A percentile compares a stretch with the other conserved stretches of the same genome.
These are phyloP conservation scores for Galeopterus variegatus DNA, from an alignment of 2,113 vertebrate genomes.

Conservation along the genomic window DNA sequence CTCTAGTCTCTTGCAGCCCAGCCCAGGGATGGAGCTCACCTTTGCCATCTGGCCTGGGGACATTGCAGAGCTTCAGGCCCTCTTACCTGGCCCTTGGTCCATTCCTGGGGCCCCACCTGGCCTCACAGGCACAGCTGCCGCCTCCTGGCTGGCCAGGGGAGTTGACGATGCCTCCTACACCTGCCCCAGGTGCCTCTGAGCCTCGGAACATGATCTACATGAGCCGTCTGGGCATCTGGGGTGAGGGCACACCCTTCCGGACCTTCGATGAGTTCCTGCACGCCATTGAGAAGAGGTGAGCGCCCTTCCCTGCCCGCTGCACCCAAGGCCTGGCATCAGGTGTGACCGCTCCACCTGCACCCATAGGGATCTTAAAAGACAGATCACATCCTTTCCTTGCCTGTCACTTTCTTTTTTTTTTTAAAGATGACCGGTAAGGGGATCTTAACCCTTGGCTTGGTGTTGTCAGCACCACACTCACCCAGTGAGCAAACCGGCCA, in stretches of 20 bases:
- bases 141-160: background rate
- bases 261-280: constrained; percentile 98
- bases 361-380: background rate
- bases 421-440: too few relatives aligned
- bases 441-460: too few relatives aligned
- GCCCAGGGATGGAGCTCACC: too few relatives aligned
- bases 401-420: background rate
- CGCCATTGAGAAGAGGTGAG: constrained; percentile 97
- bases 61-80: background rate
- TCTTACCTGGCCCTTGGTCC: fast-evolving
- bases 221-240: constrained; percentile 99
- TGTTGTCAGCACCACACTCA: too few relatives aligned
- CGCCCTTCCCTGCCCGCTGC: fast-evolving
- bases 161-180: constrained; percentile 40
- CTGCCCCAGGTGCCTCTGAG: constrained; percentile 95
- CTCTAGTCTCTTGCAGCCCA: too few relatives aligned
- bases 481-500: too few relatives aligned
- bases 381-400: background rate
- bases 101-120: background rate
- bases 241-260: constrained; percentile 97
- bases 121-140: background rate
- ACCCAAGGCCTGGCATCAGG: background rate
- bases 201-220: constrained; percentile 99
- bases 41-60: too few relatives aligned
- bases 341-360: background rate